phyloP scores from a whole-genome alignment of 92 coral and sea anemone genomes.

The Desmophyllum pertusum region DNA sequence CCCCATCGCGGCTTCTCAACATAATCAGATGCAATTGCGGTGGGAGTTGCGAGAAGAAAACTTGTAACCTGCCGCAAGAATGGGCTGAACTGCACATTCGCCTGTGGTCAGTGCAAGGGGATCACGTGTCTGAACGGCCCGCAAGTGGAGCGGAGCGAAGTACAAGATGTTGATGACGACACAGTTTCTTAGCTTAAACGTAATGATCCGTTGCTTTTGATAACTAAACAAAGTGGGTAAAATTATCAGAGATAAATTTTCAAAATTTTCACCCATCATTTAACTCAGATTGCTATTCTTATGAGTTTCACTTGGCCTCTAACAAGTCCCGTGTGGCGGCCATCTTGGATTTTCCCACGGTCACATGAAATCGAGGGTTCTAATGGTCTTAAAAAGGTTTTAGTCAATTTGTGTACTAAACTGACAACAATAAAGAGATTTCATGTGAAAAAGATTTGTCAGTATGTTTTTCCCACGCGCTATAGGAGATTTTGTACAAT shows the following conservation, averaged over 20 bases:
- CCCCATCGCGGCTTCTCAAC: slow-evolving; percentile 24
- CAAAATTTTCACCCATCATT: too few species aligned
- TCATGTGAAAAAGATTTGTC: neutral
- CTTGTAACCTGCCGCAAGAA: slow-evolving; percentile 27
- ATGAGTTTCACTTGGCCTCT: neutral
- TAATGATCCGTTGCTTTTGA: neutral
- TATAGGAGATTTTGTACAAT: too few species aligned
- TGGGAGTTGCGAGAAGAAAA: slow-evolving; percentile 38
- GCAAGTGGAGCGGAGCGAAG: slow-evolving; percentile 1
- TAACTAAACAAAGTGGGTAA: neutral
- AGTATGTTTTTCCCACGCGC: too few species aligned
- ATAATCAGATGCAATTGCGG: slow-evolving; percentile 24
- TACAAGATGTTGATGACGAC: slow-evolving; percentile 22
- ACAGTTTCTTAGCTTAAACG: neutral
- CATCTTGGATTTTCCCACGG: too few species aligned
- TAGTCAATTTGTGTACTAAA: too few species aligned
- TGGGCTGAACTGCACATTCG: slow-evolving; percentile 28
- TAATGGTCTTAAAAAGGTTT: too few species aligned
- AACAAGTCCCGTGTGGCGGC: neutral
- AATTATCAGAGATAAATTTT: too few species aligned
- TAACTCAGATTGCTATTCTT: too few species aligned
- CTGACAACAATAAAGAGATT: neutral
- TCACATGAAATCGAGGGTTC: too few species aligned
- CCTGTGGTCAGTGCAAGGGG: slow-evolving; percentile 42
- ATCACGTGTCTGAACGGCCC: slow-evolving; percentile 22